Conservation (phyloP, 2,113 vertebrate species). For the Eleginops maclovinus region DNA sequence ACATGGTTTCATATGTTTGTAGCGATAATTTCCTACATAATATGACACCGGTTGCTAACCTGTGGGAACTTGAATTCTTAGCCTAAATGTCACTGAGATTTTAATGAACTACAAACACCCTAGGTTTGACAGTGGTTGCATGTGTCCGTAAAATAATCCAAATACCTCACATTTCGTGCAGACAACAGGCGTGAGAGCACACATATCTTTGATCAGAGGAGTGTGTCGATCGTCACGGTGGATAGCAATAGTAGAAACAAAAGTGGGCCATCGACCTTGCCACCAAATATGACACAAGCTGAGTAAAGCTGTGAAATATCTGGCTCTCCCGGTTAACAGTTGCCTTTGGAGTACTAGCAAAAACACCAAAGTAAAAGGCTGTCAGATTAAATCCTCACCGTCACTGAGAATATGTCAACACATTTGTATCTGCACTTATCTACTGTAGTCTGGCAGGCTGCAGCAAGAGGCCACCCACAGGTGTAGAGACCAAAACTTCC, state of each 20-base stretch:
- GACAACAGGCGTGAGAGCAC: constrained; percentile 16
- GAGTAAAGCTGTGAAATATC: constrained; percentile 59
- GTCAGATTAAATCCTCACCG: constrained; percentile 36
- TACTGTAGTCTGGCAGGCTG: constrained; percentile 14
- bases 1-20: background rate
- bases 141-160: constrained; percentile 46
- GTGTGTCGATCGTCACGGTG: constrained; percentile 30
- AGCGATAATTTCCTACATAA: constrained; percentile 15
- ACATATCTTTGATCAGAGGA: constrained; percentile 51
- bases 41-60: constrained; percentile 1
- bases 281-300: constrained; percentile 32
- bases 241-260: constrained; percentile 59
- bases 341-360: background rate
- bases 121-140: constrained; percentile 39
- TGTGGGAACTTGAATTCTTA: background rate
- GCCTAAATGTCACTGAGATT: background rate
- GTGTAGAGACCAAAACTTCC: constrained; percentile 1
- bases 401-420: constrained; percentile 44
- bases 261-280: constrained; percentile 7
- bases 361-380: constrained; percentile 16
- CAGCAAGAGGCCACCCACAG: constrained; percentile 42
- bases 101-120: background rate
- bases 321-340: constrained; percentile 53
- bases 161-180: constrained; percentile 52
- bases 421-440: constrained; percentile 40